Evolutionary conservation across 1,140 invertebrate genomes (phyloP), one percentile per base, ranked within the genome.

Genomic region (Papilio polytes): DNA sequence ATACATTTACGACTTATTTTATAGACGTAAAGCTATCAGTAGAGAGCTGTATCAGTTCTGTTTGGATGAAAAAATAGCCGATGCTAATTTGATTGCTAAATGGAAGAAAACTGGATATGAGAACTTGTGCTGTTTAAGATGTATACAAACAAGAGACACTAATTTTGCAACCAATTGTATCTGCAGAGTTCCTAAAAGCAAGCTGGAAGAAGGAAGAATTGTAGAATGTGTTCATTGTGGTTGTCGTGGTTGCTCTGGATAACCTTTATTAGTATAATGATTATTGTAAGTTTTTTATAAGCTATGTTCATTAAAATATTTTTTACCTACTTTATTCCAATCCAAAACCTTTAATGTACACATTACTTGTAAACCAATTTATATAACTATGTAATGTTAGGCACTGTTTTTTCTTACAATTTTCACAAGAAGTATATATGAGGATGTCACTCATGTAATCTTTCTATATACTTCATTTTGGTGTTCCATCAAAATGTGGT

Each of bases 41-140:
- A 97, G 98, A 96, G 99, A 99, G 94, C 93, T 99, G 0, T 99
- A 99, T 91, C 98, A 99, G 78, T 99, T 99, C 90, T 99, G 99
- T 87, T 88, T 99, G 1, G 98, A 98, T 87, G 98, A 99, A 94
- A 99, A 99, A 90, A 99, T 99, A 83, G 99, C 99, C 0, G 99
- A 99, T 92, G 97, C 97, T 82, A 99, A 99, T 91, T 95, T 99
- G 2, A 99, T 99, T 87, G 99, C 99, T 0, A 99, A 99, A 92
- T 99, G 99, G 99, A 99, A 99, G 92, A 99, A 99, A 94, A 98
- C 98, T 85, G 99, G 99, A 0, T 99, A 99, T 95, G 99, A 99
- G 95, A 99, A 99, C 92, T 95, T 99, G 7, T 99, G 99, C 90
- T 99, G 99, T 93, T 95, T 99, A n/a, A 96, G 99, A 13, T 99